Evolutionary conservation across 1,140 invertebrate genomes (phyloP).

Genomic region (Eueides isabella): DNA sequence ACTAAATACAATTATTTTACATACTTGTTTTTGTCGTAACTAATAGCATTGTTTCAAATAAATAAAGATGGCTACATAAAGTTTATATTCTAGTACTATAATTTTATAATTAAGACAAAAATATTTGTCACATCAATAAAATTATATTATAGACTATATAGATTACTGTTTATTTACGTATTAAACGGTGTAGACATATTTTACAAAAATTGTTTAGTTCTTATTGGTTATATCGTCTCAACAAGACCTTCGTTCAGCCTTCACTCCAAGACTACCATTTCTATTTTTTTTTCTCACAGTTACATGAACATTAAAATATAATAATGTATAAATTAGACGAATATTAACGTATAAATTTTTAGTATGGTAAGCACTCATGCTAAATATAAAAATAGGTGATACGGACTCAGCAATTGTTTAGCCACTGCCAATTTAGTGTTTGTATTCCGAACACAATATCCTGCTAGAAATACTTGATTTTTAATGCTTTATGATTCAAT

Average conservation of each 20-base stretch:
- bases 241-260: constrained; percentile 8
- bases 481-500: too few relatives aligned
- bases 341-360: not conserved
- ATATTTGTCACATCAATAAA: too few relatives aligned
- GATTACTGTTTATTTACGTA: too few relatives aligned
- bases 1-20: not conserved
- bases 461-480: too few relatives aligned
- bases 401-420: constrained; percentile 48
- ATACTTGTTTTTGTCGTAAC: not conserved
- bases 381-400: constrained; percentile 57
- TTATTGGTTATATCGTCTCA: not conserved
- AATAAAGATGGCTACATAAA: not conserved
- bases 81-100: not conserved
- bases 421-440: constrained; percentile 2
- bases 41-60: not conserved
- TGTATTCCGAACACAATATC: too few relatives aligned
- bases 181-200: not conserved
- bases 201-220: not conserved
- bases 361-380: too few relatives aligned
- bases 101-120: too few relatives aligned
- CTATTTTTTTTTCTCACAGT: not conserved
- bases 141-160: too few relatives aligned
- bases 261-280: not conserved
- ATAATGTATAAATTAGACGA: not conserved
- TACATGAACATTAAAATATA: not conserved